Base-by-base conservation (phyloP, 1,140 invertebrate genomes). In the Camponotus pennsylvanicus region DNA sequence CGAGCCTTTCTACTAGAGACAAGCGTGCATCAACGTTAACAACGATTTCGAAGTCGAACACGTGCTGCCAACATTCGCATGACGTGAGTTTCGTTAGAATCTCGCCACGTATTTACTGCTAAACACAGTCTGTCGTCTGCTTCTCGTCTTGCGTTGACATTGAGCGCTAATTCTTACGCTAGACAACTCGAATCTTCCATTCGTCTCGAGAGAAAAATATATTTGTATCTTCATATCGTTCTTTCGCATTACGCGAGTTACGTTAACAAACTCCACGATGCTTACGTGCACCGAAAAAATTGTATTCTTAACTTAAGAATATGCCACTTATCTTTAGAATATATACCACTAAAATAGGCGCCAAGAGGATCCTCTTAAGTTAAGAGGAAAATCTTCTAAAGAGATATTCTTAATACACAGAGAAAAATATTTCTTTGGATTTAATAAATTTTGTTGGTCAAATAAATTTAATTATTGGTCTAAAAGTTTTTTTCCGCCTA, bases 1-100 rank as follows among this genome's bases (percentile, higher is more conserved):
- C 91, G 90, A 86, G 92, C 91, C 91, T 92, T 89, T 88, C 88
- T 91, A 92, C 91, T 92, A 90, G 90, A 89, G 87, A 79, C 69
- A 83, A 75, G 55, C 79, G 87, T 78, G 69, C 87, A 88, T 85
- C 87, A 67, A 61, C 67, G 73, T 83, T 91, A 91, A 92, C 86
- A 89, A 91, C 85, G 85, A 89, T 87, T 91, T 88, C 89, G 76
- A 87, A 85, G 49, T 73, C 52, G 71, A 69, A 76, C 80, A 71
- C 57, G 71, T 55, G 59, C 32, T 52, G 61, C 55, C 49, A 61
- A 45, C 45, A 49, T 34, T 86, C 52, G 34, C 77, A 49, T 57
- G 64, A 80, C 61, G 57, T 79, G 80, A 71, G 83, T 64, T 75
- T 79, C 84, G 84, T 90, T 86, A 86, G 67, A 76, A 75, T 71